Evolutionary conservation across 1,140 invertebrate genomes (phyloP), one percentile per base, ranked within the genome.

Genomic region (Epicauta chinensis): DNA sequence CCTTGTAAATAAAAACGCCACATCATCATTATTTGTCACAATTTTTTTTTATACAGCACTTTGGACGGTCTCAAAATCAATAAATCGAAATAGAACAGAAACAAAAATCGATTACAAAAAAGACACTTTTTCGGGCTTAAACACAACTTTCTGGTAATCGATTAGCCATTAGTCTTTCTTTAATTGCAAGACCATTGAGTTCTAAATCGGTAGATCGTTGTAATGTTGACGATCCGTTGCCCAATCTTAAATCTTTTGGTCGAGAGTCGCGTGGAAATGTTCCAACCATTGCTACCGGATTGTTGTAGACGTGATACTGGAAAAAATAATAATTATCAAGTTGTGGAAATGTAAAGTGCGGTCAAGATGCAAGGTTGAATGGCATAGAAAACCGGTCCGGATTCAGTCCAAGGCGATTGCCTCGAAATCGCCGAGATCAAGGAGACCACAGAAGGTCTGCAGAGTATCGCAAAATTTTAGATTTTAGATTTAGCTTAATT

Each of bases 91-190:
- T 23, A 2, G 23, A 23, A 23, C 23, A 23, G 3, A 23, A 23
- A 23, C 23, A 7, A 23, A 7, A 23, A 23, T 5, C 23, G 23
- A 23, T 3, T 23, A 23, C 23, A 23, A 38, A 40, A 36, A 35
- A 47, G 31, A 38, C 23, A 51, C 41, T 56, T 49, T 23, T 23
- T 23, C 1, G 23, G 38, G 13, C 35, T 78, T 82, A 85, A 43
- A 87, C 84, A 68, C 83, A 86, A 58, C 82, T 85, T 69, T 86
- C 83, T 2, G 84, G 84, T 60, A 87, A 77, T 64, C 83, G 80
- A 65, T 82, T 82, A 42, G 84, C 82, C 72, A 86, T 82, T 3
- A 86, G 75, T 58, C 83, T 78, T 66, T 85, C 81, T 63, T 86
- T 86, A 66, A 87, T 86, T 53, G 82, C 83, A 62, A 83, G 77